Evolutionary conservation across 2,888 invertebrate species (phyloP), one percentile per base, ranked within the genome.

Genomic region (Eutolmus rufibarbis): DNA sequence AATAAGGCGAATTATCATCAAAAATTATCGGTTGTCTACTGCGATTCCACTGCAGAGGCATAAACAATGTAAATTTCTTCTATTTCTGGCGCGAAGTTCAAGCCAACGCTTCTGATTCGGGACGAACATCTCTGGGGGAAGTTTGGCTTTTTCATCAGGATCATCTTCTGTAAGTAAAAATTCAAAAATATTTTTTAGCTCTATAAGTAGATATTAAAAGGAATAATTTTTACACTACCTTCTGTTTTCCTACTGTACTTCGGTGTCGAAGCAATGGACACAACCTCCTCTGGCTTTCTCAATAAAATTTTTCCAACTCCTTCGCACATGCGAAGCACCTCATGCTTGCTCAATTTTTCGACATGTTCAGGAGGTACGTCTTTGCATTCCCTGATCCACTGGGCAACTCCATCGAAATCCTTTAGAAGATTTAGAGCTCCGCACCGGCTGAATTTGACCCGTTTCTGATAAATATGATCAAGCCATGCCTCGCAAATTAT

Each of bases 101-200:
- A 97, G 93, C 97, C 97, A 97, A 90, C 97, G 96, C 91, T 97
- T 96, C 92, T 97, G 97, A 92, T 97, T 97, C 2, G 97, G 97
- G 12, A 97, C 97, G 91, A 97, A 97, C 97, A 97, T 97, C 93
- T 97, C 97, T 0, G 97, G 96, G 0, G 97, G 97, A 86, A 86
- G 40, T 90, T 96, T 93, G 40, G 94, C 94, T 87, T 94, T 94
- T 12, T 93, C 94, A 0, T 93, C 91, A 23, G 94, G 9, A 31
- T 86, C 78, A 4, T 86, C 78, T 9, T 86, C 86, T 86, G 57
- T 19, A 86, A 78, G n/a, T 31, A 76, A 43, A 85, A 77, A 8
- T 34, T 87, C 31, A 77, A 85, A 43, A 16, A 7, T 4, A 34
- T 16, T 7, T 66, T 4, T 40, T 43, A 77, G n/a, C 19, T 51